Percentiles rank a stretch among this genome's conserved stretches.
Conservation (phyloP, 2,113 vertebrate species). For the Terrapene triunguis region DNA sequence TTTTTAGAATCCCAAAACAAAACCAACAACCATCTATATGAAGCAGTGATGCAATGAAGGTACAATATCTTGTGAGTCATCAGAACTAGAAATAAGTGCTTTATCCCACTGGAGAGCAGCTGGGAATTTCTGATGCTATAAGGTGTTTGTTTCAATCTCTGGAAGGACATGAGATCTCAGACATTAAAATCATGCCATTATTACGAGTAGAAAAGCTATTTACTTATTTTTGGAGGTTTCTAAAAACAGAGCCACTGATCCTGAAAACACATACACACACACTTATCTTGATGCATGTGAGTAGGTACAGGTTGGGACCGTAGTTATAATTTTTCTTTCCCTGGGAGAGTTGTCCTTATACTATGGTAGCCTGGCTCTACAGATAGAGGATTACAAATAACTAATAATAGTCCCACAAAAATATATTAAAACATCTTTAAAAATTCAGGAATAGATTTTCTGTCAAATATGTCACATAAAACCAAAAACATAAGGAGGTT, state of each 20-base stretch:
- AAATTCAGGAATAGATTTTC: background rate
- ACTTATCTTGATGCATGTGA: background rate
- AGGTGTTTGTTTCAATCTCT: background rate
- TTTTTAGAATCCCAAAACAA: background rate
- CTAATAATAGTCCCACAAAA: background rate
- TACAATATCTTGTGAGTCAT: background rate
- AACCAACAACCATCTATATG: background rate
- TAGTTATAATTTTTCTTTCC: background rate
- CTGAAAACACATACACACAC: background rate
- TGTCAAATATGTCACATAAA: background rate
- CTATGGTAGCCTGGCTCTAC: background rate
- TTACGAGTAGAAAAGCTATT: background rate
- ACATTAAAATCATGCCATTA: background rate
- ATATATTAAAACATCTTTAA: background rate
- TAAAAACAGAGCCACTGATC: background rate
- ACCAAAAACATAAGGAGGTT: background rate
- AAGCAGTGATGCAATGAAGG: background rate
- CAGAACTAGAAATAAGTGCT: background rate
- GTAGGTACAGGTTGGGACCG: background rate
- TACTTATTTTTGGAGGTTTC: background rate
- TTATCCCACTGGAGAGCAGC: background rate
- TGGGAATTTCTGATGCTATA: background rate
- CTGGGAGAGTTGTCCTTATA: background rate
- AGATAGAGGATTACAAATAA: background rate
- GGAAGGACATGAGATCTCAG: background rate